A percentile compares a stretch with the other conserved stretches of the same genome.
phyloP scores from a whole-genome alignment of 2,797 vertebrate genomes.

The Paratrypauchen microcephalus region DNA sequence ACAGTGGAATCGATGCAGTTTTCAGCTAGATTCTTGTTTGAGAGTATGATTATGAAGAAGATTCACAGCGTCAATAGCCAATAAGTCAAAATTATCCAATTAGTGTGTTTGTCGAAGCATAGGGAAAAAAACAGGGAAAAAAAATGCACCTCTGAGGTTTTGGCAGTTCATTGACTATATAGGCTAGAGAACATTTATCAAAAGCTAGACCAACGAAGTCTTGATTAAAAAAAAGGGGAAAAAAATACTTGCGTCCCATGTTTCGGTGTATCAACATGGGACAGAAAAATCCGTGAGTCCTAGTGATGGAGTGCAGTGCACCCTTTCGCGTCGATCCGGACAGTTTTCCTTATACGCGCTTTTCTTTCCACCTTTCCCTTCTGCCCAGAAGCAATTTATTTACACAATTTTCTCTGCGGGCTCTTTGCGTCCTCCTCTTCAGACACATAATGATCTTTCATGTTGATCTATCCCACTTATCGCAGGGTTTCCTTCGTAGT shows the following conservation, averaged over 20 bases:
- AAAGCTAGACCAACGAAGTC: slow-evolving; percentile 29
- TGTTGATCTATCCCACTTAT: slow-evolving; percentile 66
- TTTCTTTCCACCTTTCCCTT: slow-evolving; percentile 75
- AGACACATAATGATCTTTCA: slow-evolving; percentile 71
- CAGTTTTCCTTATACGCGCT: slow-evolving; percentile 66
- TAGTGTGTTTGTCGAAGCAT: slow-evolving; percentile 59
- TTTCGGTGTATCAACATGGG: slow-evolving; percentile 65
- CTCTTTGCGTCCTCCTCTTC: slow-evolving; percentile 71
- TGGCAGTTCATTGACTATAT: slow-evolving; percentile 28
- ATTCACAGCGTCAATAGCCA: slow-evolving; percentile 50
- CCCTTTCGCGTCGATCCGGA: slow-evolving; percentile 76
- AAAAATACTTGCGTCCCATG: slow-evolving; percentile 62
- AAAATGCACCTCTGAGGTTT: slow-evolving; percentile 34
- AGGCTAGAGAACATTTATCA: background rate
- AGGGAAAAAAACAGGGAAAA: too few species aligned
- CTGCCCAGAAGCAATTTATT: slow-evolving; percentile 75
- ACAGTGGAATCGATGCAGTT: slow-evolving; percentile 30
- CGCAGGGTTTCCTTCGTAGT: slow-evolving; percentile 67
- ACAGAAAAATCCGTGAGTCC: slow-evolving; percentile 74
- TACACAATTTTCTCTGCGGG: slow-evolving; percentile 72
- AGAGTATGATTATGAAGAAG: slow-evolving; percentile 21
- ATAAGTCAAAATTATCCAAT: slow-evolving; percentile 68
- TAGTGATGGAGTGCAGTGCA: slow-evolving; percentile 78
- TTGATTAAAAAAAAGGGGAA: slow-evolving; percentile 24
- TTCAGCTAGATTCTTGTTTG: slow-evolving; percentile 26